Percentiles rank a stretch among this genome's conserved stretches.
Conservation (phyloP, 2,113 vertebrate genomes). For the Prionailurus bengalensis region DNA sequence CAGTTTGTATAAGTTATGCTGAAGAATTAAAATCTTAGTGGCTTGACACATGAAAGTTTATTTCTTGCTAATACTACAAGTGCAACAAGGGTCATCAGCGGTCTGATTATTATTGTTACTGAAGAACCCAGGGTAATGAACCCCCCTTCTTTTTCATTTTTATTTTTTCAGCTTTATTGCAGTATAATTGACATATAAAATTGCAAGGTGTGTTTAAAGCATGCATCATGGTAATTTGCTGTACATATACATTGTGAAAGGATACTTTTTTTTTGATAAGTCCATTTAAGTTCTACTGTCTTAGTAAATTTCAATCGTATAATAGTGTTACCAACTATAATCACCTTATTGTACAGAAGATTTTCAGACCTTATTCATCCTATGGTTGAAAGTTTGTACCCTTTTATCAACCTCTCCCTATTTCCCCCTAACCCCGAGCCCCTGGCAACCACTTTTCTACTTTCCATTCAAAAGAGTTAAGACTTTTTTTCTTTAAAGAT, state of each 20-base stretch:
- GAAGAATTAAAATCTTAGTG: slow-evolving; percentile 27
- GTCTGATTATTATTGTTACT: not conserved
- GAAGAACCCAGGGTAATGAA: not conserved
- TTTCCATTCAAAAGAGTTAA: not conserved
- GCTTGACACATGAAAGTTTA: not conserved
- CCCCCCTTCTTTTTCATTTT: not conserved
- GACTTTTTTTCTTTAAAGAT: not conserved
- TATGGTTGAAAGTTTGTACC: not conserved
- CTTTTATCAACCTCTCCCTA: not conserved
- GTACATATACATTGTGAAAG: not conserved
- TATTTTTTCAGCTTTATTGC: not conserved
- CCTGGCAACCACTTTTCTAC: not conserved
- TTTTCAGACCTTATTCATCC: not conserved
- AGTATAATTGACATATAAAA: not conserved
- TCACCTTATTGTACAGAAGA: not conserved
- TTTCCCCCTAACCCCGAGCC: not conserved
- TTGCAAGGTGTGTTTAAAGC: slow-evolving; percentile 26
- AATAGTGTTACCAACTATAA: not conserved
- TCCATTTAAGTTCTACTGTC: not conserved
- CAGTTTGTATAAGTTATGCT: not conserved
- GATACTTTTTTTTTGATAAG: not conserved
- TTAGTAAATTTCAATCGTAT: not conserved
- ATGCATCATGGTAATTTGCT: not conserved
- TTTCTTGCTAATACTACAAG: slow-evolving; percentile 27
- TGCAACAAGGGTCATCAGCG: not conserved